Percentiles rank a stretch among this genome's conserved stretches.
phyloP scores from a whole-genome alignment of 2,888 invertebrate species.

The Lomographa bimaculata region DNA sequence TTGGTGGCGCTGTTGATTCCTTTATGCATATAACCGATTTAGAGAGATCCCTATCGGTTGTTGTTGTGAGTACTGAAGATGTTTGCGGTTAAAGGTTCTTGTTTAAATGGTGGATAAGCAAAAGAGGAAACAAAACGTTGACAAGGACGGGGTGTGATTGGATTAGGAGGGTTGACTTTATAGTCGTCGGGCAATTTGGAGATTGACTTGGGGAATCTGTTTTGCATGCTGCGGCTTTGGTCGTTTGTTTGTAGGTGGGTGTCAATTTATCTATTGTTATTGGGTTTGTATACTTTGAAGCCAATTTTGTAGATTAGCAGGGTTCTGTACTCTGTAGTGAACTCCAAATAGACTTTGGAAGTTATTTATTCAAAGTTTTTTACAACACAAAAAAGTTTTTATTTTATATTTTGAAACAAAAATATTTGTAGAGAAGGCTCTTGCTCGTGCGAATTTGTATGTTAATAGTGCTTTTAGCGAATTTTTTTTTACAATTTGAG shows the following conservation, averaged over 20 bases:
- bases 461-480: no score
- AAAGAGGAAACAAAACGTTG: constrained; percentile 80
- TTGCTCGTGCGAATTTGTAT: no score
- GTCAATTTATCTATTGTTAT: constrained; percentile 65
- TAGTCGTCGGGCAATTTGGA: constrained; percentile 77
- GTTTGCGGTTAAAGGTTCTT: constrained; percentile 41
- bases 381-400: no score
- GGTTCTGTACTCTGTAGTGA: no score
- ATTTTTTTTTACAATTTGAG: no score
- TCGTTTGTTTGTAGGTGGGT: constrained; percentile 62
- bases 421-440: no score
- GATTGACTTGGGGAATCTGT: constrained; percentile 80
- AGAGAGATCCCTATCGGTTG: constrained; percentile 41
- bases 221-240: constrained; percentile 59
- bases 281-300: constrained; percentile 47
- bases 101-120: constrained; percentile 50
- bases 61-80: constrained; percentile 17
- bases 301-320: constrained; percentile 53
- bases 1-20: constrained; percentile 45
- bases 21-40: constrained; percentile 54
- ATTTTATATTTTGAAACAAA: no score
- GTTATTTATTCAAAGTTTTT: no score
- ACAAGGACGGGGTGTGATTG: constrained; percentile 80
- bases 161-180: constrained; percentile 82
- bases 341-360: no score